Conservation (phyloP, 1,140 invertebrate species). For the Berghia stephanieae region DNA sequence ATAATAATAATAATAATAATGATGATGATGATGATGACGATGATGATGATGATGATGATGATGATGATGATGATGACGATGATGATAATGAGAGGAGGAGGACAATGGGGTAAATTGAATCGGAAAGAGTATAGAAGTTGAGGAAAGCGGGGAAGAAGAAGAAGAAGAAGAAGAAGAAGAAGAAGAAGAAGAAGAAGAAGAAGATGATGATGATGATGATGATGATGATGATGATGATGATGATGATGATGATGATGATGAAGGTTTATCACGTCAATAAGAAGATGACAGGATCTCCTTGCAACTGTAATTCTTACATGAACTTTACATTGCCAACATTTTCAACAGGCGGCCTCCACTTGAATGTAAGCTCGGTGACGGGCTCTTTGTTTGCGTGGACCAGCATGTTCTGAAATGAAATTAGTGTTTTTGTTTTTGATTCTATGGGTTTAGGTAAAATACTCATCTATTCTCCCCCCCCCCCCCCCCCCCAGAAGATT, state of each 20-base stretch:
- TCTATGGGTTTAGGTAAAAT: too few species aligned
- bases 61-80: neutral
- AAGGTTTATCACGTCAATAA: neutral
- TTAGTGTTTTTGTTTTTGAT: too few species aligned
- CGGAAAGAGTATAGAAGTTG: neutral
- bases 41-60: neutral
- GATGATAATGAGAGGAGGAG: too few species aligned
- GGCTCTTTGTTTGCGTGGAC: too few species aligned
- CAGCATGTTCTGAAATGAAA: too few species aligned
- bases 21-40: neutral
- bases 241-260: conserved; percentile 9
- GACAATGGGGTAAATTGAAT: neutral
- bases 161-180: neutral
- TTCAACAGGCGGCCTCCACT: too few species aligned
- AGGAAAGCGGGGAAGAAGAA: neutral
- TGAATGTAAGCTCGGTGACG: too few species aligned
- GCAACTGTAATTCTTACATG: too few species aligned
- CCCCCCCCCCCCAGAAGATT: too few species aligned
- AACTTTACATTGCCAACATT: too few species aligned
- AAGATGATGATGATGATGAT: conserved; percentile 30
- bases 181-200: neutral
- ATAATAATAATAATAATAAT: conserved; percentile 14
- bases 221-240: conserved; percentile 5
- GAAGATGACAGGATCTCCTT: too few species aligned
- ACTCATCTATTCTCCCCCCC: too few species aligned